Evolutionary conservation across 2,797 vertebrate species (phyloP).

Genomic region (Fistularia tabacaria): DNA sequence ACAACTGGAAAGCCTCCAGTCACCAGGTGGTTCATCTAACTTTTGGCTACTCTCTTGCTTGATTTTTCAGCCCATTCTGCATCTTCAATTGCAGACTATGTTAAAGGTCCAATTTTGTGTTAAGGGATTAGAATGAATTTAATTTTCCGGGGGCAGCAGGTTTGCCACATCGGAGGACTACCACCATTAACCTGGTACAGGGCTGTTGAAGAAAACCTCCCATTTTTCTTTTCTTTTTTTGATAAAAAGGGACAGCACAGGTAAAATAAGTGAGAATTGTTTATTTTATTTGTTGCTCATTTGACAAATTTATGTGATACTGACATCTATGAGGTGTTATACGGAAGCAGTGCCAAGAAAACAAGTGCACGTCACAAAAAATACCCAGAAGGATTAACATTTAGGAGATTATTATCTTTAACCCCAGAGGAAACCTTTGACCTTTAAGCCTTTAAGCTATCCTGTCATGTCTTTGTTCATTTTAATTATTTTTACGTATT

Average conservation of each 20-base stretch:
- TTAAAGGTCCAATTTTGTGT: not conserved
- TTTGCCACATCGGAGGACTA: not conserved
- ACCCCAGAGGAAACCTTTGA: constrained; percentile 23
- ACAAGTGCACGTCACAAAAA: not conserved
- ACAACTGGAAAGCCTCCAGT: constrained; percentile 8
- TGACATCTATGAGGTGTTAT: no score
- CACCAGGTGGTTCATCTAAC: constrained; percentile 7
- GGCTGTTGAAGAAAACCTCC: no score
- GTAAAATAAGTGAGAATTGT: no score
- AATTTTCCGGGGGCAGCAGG: not conserved
- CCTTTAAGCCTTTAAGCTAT: constrained; percentile 12
- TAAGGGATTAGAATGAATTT: no score
- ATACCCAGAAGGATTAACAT: constrained; percentile 21
- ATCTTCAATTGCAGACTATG: not conserved
- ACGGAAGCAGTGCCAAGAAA: no score
- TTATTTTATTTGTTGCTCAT: no score
- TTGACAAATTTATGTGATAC: no score
- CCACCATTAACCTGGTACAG: no score
- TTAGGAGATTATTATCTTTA: constrained; percentile 25
- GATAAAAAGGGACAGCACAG: no score
- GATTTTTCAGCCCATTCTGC: constrained; percentile 16
- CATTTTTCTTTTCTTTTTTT: no score
- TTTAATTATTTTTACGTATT: not conserved
- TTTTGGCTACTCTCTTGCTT: constrained; percentile 5
- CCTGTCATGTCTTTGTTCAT: constrained; percentile 9